Percentiles rank a stretch among this genome's conserved stretches.
phyloP scores from a whole-genome alignment of 1,140 invertebrate species.

The Aphaenogaster floridana region DNA sequence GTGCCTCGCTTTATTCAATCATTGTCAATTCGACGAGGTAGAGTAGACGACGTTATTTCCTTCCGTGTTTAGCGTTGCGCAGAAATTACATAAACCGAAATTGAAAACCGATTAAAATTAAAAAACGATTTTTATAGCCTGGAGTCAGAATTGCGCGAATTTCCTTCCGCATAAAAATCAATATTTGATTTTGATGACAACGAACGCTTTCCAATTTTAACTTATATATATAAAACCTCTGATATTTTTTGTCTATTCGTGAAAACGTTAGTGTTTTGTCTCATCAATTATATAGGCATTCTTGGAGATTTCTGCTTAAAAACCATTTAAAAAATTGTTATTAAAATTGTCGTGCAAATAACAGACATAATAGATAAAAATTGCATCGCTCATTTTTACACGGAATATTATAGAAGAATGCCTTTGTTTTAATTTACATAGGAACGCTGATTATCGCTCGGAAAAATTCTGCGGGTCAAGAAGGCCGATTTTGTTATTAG shows the following conservation, averaged over 20 bases:
- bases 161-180: neutral
- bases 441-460: conserved; percentile 14
- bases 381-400: conserved; percentile 11
- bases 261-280: conserved; percentile 4
- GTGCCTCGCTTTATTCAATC: conserved; percentile 26
- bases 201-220: neutral
- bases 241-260: neutral
- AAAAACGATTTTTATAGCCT: neutral
- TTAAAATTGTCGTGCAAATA: neutral
- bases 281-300: neutral
- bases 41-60: conserved; percentile 1
- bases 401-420: neutral
- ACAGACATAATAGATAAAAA: neutral
- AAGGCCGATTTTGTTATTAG: conserved; percentile 17
- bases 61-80: conserved; percentile 42
- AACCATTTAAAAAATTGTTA: neutral
- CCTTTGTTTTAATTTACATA: neutral
- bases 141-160: neutral
- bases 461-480: conserved; percentile 31
- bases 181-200: neutral
- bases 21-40: conserved; percentile 39
- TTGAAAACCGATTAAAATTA: conserved; percentile 15
- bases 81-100: conserved; percentile 57
- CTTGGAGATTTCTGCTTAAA: neutral
- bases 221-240: neutral